These are phyloP conservation scores for Autographa gamma DNA, from an alignment of 2,888 invertebrate species.

Conservation along the genomic window DNA sequence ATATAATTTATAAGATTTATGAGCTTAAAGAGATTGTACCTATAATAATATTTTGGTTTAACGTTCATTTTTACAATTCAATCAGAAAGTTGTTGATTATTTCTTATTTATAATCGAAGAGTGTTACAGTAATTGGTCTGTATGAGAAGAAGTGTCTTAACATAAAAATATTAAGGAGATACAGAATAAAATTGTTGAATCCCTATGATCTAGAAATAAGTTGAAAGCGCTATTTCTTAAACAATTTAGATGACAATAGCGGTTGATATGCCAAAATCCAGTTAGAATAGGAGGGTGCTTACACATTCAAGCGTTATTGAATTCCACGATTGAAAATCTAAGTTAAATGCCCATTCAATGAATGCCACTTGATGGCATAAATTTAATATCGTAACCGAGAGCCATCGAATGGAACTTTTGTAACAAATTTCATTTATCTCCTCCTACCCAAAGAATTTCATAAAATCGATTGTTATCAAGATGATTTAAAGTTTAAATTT, in stretches of 20 bases:
- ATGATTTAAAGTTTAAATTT: conserved; percentile 79
- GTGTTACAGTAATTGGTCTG: not conserved
- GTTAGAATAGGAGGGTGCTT: conserved; percentile 49
- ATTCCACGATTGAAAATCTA: conserved; percentile 79
- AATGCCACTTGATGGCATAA: conserved; percentile 86
- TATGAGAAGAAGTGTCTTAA: no score
- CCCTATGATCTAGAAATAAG: not conserved
- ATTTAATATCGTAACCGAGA: conserved; percentile 86
- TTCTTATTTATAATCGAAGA: no score
- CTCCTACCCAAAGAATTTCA: conserved; percentile 80
- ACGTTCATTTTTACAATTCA: not conserved
- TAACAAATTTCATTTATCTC: conserved; percentile 88
- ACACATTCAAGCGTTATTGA: conserved; percentile 72
- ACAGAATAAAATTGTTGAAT: not conserved
- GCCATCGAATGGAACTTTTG: conserved; percentile 83
- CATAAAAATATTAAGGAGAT: not conserved
- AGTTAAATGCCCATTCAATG: conserved; percentile 81
- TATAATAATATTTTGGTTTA: not conserved
- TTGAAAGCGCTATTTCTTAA: not conserved
- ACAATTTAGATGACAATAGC: not conserved
- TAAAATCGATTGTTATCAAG: conserved; percentile 83
- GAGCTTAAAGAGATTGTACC: not conserved
- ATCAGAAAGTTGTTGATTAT: not conserved
- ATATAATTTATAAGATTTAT: no score
- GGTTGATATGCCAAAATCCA: conserved; percentile 22